phyloP scores from a whole-genome alignment of 2,113 vertebrate species.

The Eulemur rufifrons region DNA sequence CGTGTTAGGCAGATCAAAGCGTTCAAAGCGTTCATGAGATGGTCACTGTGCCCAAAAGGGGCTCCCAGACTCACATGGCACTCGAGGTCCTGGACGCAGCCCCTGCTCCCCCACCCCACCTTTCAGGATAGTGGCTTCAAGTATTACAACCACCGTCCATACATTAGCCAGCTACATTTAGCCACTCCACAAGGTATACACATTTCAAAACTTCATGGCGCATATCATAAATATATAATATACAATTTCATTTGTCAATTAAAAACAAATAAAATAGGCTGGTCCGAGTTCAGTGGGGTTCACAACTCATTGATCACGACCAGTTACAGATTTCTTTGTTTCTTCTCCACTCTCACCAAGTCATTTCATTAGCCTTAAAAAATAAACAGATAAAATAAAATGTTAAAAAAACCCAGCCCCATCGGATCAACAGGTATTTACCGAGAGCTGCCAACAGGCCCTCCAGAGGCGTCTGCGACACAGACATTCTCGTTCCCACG shows the following conservation, averaged over 20 bases:
- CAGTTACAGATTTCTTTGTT: no score
- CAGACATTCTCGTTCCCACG: background rate
- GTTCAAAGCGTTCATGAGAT: background rate
- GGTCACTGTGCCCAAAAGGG: background rate
- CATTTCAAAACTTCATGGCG: background rate
- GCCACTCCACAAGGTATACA: background rate
- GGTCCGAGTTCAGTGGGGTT: no score
- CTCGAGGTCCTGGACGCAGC: background rate
- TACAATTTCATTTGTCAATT: background rate
- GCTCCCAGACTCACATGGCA: background rate
- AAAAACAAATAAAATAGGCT: background rate
- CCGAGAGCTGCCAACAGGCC: background rate
- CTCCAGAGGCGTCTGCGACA: background rate
- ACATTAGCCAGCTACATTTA: background rate
- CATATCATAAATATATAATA: background rate
- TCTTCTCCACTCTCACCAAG: no score
- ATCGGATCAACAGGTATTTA: background rate
- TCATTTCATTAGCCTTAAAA: no score
- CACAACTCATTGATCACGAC: no score
- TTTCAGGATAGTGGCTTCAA: background rate
- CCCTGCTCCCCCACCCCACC: accelerated
- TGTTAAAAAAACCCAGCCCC: background rate
- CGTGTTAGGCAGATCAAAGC: background rate
- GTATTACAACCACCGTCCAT: background rate
- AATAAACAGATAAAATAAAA: background rate